phyloP scores from a whole-genome alignment of 2,797 vertebrate species.

The Falco peregrinus region DNA sequence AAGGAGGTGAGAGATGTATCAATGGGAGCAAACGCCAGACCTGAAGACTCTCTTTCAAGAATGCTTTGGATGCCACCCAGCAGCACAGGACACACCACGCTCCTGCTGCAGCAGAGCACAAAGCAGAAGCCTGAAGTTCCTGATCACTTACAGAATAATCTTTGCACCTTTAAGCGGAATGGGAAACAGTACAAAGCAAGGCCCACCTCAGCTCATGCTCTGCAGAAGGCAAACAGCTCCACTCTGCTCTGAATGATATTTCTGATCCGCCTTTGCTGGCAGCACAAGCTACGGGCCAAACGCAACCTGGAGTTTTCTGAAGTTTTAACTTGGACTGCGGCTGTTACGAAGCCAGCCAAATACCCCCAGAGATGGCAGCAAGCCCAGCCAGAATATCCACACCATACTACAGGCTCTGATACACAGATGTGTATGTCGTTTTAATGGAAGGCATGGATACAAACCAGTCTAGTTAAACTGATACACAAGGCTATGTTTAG shows the following conservation, averaged over 20 bases:
- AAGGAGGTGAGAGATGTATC: not conserved
- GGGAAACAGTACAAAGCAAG: not conserved
- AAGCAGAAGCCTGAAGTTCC: not conserved
- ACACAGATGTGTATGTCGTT: not conserved
- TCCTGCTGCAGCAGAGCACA: not conserved
- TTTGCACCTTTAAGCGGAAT: not conserved
- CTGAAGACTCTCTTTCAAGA: not conserved
- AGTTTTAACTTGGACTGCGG: not conserved
- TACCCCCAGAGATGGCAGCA: constrained; percentile 13
- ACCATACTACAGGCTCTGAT: not conserved
- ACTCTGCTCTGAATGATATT: not conserved
- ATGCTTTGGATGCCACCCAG: not conserved
- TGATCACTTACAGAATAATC: not conserved
- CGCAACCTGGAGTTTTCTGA: not conserved
- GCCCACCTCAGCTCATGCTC: not conserved
- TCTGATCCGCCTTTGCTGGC: not conserved
- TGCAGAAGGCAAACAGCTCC: not conserved
- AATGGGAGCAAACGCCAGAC: not conserved
- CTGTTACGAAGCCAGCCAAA: constrained; percentile 6
- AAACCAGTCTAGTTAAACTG: constrained; percentile 21
- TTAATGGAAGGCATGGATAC: constrained; percentile 9
- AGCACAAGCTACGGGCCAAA: not conserved
- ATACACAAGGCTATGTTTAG: not conserved
- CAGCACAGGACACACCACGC: not conserved
- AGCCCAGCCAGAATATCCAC: constrained; percentile 31